phyloP scores from a whole-genome alignment of 1,140 invertebrate species.

The Triops cancriformis region DNA sequence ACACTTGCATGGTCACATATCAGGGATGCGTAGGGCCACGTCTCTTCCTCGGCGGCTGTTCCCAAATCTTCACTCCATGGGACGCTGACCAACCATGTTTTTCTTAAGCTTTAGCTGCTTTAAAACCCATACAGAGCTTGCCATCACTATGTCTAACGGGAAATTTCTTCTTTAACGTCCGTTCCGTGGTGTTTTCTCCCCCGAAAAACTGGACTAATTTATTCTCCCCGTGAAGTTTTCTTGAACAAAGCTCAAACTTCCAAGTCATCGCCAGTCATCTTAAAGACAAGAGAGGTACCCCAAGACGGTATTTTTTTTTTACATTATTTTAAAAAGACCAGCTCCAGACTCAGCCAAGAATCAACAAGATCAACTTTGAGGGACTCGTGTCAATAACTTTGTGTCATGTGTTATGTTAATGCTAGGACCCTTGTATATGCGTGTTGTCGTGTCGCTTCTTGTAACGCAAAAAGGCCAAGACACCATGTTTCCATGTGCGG shows the following conservation, averaged over 20 bases:
- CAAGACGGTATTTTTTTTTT: background rate
- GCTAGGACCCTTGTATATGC: background rate
- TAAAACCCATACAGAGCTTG: background rate
- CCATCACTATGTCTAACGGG: background rate
- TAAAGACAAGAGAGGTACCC: background rate
- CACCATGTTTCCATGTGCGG: background rate
- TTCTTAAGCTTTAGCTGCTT: slow-evolving; percentile 4
- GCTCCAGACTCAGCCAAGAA: background rate
- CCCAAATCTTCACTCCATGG: background rate
- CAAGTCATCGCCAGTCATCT: background rate
- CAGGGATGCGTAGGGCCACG: background rate
- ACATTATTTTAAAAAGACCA: background rate
- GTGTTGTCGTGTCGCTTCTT: background rate
- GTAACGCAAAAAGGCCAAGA: background rate
- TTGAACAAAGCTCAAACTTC: background rate
- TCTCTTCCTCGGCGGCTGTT: background rate
- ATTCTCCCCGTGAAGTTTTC: background rate
- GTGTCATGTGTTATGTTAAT: slow-evolving; percentile 3
- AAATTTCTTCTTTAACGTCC: background rate
- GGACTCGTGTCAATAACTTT: background rate
- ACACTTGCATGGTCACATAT: background rate
- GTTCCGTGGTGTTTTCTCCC: no score
- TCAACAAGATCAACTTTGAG: background rate
- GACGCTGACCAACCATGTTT: background rate
- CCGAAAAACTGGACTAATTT: background rate